Percentiles rank a stretch among this genome's conserved stretches.
Conservation (phyloP, 2,113 vertebrate species). For the Todiramphus chloris region DNA sequence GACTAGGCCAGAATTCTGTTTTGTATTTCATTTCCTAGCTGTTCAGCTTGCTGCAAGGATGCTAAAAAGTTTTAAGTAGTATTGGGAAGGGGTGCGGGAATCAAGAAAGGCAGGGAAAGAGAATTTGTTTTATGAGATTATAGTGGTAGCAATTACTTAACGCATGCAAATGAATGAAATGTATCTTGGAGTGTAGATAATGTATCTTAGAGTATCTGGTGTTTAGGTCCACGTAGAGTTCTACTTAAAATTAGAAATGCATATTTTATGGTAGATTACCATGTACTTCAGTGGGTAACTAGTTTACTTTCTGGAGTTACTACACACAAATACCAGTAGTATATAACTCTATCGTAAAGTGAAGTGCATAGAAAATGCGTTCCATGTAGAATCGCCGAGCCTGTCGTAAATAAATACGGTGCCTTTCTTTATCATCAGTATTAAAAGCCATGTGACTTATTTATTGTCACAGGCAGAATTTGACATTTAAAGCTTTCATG, state of each 20-base stretch:
- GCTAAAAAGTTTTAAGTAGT: not conserved
- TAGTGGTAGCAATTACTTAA: not conserved
- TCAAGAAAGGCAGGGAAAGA: not conserved
- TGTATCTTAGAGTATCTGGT: not conserved
- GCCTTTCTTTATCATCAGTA: constrained; percentile 25
- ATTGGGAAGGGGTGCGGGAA: not conserved
- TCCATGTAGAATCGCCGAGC: constrained; percentile 6
- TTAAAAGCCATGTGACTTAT: constrained; percentile 38
- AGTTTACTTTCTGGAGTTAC: constrained; percentile 16
- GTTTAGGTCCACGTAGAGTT: not conserved
- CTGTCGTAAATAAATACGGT: constrained; percentile 26
- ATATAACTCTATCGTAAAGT: constrained; percentile 18
- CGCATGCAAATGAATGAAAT: not conserved
- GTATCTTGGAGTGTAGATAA: not conserved
- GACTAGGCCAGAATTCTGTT: not conserved
- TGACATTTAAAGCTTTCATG: not conserved
- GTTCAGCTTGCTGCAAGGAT: not conserved
- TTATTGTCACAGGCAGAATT: not conserved
- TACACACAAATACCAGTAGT: not conserved
- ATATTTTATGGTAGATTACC: constrained; percentile 26
- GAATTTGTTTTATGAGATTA: not conserved
- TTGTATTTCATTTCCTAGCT: not conserved
- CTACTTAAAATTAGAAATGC: constrained; percentile 15
- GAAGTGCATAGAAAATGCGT: not conserved
- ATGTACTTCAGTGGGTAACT: not conserved